phyloP scores from a whole-genome alignment of 2,113 vertebrate genomes.

The Sakesphorus luctuosus region DNA sequence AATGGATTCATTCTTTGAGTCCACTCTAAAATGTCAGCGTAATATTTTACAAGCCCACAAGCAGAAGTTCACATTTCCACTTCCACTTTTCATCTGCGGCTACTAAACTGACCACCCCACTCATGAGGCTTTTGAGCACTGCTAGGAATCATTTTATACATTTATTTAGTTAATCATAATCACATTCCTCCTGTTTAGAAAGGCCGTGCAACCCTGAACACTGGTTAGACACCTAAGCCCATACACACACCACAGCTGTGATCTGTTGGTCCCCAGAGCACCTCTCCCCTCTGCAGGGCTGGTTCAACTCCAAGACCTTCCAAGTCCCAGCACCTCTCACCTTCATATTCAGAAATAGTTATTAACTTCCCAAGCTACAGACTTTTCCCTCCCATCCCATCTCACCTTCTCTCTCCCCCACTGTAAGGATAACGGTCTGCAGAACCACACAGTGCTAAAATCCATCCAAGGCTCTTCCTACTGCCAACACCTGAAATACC shows the following conservation, averaged over 20 bases:
- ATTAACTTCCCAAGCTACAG: neutral
- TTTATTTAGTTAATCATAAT: neutral
- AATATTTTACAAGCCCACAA: neutral
- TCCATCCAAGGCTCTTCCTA: neutral
- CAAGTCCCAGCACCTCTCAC: neutral
- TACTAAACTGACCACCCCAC: neutral
- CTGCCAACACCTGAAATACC: neutral
- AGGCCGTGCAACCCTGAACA: neutral
- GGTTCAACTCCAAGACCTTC: neutral
- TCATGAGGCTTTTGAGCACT: neutral
- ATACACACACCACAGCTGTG: too few species aligned
- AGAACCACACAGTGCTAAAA: accelerated
- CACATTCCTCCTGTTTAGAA: neutral
- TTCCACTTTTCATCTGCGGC: neutral
- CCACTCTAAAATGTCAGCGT: neutral
- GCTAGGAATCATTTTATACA: neutral
- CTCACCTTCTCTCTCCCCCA: neutral
- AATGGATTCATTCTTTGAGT: neutral
- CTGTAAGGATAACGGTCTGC: accelerated
- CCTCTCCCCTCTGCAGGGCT: neutral
- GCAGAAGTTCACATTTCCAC: neutral
- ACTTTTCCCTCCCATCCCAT: neutral
- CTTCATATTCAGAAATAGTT: neutral
- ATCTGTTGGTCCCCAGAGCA: accelerated
- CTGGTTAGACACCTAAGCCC: neutral